Evolutionary conservation across 1,140 invertebrate species (phyloP).

Genomic region (Zaprionus nigranus): DNA sequence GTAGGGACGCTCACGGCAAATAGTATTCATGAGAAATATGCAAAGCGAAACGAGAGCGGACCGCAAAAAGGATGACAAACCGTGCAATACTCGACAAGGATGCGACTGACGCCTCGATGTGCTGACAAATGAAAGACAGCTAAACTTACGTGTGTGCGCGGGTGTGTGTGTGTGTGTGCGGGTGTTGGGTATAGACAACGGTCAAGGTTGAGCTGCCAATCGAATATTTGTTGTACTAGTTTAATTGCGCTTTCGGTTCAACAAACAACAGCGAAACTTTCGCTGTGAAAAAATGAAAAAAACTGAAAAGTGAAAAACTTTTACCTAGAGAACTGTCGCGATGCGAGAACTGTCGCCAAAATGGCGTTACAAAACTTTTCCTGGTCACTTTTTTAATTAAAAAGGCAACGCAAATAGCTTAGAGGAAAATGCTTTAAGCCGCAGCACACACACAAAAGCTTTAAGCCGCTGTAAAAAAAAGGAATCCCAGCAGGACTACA

Average conservation of each 20-base stretch:
- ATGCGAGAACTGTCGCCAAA: constrained; percentile 14
- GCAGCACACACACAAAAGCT: neutral
- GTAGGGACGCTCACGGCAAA: constrained; percentile 14
- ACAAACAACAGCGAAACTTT: constrained; percentile 6
- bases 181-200: constrained; percentile 19
- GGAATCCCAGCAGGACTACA: constrained; percentile 9
- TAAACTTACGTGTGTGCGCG: neutral
- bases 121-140: constrained; percentile 45
- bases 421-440: constrained; percentile 20
- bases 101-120: constrained; percentile 35
- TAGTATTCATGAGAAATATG: constrained; percentile 64
- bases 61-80: constrained; percentile 65
- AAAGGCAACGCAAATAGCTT: constrained; percentile 39
- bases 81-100: constrained; percentile 59
- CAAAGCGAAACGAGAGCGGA: constrained; percentile 46
- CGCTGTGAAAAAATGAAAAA: neutral
- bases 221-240: constrained; percentile 21
- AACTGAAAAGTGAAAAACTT: constrained; percentile 52
- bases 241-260: constrained; percentile 30
- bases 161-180: constrained; percentile 10
- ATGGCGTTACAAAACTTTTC: constrained; percentile 31
- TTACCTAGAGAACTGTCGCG: constrained; percentile 45
- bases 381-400: constrained; percentile 75
- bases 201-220: constrained; percentile 48
- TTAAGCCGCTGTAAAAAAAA: neutral